A percentile compares a stretch with the other conserved stretches of the same genome.
Conservation (phyloP, 2,797 vertebrate species). For the Pipistrellus pygmaeus region DNA sequence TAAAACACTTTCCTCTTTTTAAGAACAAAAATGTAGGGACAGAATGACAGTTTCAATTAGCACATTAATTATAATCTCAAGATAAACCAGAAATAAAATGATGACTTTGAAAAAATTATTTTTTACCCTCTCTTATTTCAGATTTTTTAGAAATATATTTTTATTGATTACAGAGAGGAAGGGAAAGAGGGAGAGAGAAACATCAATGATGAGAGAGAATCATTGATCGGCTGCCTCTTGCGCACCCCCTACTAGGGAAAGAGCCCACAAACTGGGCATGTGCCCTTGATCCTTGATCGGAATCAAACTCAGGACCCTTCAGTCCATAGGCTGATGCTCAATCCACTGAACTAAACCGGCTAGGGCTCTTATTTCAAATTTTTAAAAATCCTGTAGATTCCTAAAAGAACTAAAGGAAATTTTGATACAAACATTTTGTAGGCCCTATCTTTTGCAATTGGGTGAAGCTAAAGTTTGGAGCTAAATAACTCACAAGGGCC, state of each 20-base stretch:
- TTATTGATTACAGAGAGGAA: background rate
- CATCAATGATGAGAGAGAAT: too few species aligned
- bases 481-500: background rate
- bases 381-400: background rate
- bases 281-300: too few species aligned
- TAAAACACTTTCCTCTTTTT: background rate
- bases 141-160: background rate
- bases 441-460: background rate
- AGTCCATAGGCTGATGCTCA: too few species aligned
- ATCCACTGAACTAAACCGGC: too few species aligned
- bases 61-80: background rate
- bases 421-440: background rate
- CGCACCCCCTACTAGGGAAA: too few species aligned
- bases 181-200: too few species aligned
- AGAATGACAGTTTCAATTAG: background rate
- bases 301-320: too few species aligned
- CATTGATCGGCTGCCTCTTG: too few species aligned
- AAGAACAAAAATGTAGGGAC: background rate
- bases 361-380: background rate
- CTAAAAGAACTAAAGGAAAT: background rate
- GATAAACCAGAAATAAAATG: slow-evolving; percentile 5
- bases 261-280: too few species aligned
- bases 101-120: background rate
- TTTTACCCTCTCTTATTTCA: background rate
- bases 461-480: background rate